Base-by-base conservation (phyloP, 2,888 invertebrate species). In the Platerodrilus igneus region DNA sequence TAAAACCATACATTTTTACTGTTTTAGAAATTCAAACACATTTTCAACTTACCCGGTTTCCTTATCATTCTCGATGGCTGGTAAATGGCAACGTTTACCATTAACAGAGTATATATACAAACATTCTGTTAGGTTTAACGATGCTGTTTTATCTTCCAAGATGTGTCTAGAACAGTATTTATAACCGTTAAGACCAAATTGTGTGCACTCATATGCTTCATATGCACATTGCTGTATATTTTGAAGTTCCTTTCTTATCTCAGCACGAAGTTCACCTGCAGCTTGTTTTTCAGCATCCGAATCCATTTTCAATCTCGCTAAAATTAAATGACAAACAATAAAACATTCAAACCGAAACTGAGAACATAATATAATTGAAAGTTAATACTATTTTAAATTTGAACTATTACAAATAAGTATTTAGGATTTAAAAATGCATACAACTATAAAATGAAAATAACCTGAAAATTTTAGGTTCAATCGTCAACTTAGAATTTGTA, bases 81-180 rank as follows among this genome's bases (percentile, higher is more conserved):
- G 83, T 57, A 83, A 76, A n/a, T 75, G 69, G 62, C 93, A 93
- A 45, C 85, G 74, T 49, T 83, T 81, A 0, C 82, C 83, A 45
- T 79, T 85, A 33, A 75, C 76, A 16, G 77, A 54, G 63, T 77
- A 77, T 48, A 83, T 72, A 63, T 78, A 84, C 0, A 77, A 72
- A 62, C 95, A 96, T 51, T 85, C 87, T 45, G 79, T 81, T n/a
- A n/a, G n/a, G n/a, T n/a, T n/a, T 64, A 80, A 96, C 0, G 92
- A 91, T 1, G 93, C 89, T 7, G 70, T 75, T 4, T 83, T 77
- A 63, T 95, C 94, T 52, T 83, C 79, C 31, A 93, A 69, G 47
- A 94, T 88, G 57, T 95, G 95, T 3, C 82, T 75, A 3, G 78
- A 73, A 61, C 94, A 95, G 65, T 80, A 88, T 43, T 79, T 77